Conservation (phyloP, 2,888 invertebrate species). For the Diplazon laetatorius region DNA sequence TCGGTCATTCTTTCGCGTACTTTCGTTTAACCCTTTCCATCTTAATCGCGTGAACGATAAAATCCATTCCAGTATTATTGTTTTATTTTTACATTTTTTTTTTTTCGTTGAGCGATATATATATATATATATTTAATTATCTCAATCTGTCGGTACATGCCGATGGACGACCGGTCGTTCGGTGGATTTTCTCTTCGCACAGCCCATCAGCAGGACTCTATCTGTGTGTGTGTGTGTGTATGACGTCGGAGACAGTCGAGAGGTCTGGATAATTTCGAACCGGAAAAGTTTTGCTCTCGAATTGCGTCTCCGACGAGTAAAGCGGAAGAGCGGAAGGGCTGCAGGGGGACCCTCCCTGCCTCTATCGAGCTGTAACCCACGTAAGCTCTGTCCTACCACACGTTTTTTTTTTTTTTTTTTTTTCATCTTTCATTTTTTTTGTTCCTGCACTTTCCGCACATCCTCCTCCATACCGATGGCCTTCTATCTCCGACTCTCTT, state of each 20-base stretch:
- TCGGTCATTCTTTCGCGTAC: background rate
- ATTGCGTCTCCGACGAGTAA: no score
- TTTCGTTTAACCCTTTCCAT: background rate
- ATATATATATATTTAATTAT: constrained; percentile 77
- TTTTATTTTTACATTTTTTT: no score
- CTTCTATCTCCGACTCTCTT: constrained; percentile 64
- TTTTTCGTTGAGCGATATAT: background rate
- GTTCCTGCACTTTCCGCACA: background rate
- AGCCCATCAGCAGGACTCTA: constrained; percentile 1
- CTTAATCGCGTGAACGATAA: constrained; percentile 46
- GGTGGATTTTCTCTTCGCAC: constrained; percentile 21
- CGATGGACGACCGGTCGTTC: constrained; percentile 29
- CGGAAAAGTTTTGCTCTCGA: constrained; percentile 73
- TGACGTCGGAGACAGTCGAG: constrained; percentile 16
- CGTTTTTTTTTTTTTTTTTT: no score
- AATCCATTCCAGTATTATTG: constrained; percentile 72
- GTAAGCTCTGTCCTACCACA: constrained; percentile 7
- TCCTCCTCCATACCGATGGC: background rate
- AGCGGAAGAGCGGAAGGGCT: no score
- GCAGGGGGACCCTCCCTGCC: background rate
- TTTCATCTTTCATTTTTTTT: no score
- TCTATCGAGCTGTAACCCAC: constrained; percentile 2
- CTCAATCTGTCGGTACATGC: constrained; percentile 58
- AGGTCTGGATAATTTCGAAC: constrained; percentile 67
- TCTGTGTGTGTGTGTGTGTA: constrained; percentile 3